Evolutionary conservation across 2,888 invertebrate species (phyloP).

Genomic region (Eupithecia pulchellata): DNA sequence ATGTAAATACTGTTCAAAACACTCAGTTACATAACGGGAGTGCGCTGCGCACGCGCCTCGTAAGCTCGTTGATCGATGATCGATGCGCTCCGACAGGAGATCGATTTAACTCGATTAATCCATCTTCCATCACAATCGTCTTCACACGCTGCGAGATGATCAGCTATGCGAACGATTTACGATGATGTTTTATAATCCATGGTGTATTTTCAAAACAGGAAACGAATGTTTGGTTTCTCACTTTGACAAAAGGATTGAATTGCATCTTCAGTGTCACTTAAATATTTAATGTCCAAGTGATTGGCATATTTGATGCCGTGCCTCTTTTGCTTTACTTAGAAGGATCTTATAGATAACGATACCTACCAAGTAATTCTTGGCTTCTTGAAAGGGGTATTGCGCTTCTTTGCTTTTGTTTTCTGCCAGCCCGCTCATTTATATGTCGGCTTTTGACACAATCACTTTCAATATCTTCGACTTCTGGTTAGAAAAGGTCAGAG

Average conservation of each 20-base stretch:
- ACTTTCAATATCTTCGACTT: slow-evolving; percentile 10
- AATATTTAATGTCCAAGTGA: neutral
- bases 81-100: slow-evolving; percentile 6
- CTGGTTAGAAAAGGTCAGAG: slow-evolving; percentile 4
- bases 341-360: neutral
- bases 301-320: neutral
- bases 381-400: neutral
- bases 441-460: slow-evolving; percentile 6
- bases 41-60: slow-evolving; percentile 9
- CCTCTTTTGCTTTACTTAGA: neutral
- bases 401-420: slow-evolving; percentile 1
- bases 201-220: neutral
- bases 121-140: slow-evolving; percentile 1
- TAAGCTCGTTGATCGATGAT: neutral
- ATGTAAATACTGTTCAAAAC: neutral
- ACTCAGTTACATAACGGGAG: slow-evolving; percentile 3
- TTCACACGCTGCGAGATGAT: neutral
- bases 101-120: slow-evolving; percentile 4
- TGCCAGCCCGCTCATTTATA: neutral
- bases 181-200: neutral
- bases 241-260: neutral
- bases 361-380: neutral
- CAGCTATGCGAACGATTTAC: neutral
- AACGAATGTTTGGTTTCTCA: slow-evolving; percentile 3
- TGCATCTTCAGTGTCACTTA: neutral